Evolutionary conservation across 2,113 vertebrate species (phyloP), one percentile per base, ranked within the genome.

Genomic region (Cyprinus carpio): DNA sequence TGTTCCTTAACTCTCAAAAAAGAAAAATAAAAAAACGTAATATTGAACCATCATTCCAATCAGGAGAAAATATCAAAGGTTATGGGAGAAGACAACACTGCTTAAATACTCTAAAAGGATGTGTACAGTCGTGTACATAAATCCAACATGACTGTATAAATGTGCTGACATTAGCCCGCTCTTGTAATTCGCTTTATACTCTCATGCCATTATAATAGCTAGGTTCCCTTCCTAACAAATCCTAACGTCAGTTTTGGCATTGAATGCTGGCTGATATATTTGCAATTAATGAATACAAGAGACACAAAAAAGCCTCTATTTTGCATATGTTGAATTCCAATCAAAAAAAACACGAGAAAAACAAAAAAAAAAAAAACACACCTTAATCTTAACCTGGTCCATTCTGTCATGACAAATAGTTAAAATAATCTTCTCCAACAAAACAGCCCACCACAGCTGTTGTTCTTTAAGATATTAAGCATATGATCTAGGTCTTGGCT

Each of bases 31-130:
- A n/a, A n/a, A n/a, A n/a, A n/a, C n/a, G 25, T 76, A 82, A 83
- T 92, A 93, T 93, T 94, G 92, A 91, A 93, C 90, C 93, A 69
- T 87, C 49, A 74, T 91, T 89, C 11, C 88, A 77, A 9, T 29
- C 56, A 87, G n/a, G 80, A 40, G 40, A 62, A 76, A 85, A 81
- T 8, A 60, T 60, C 2, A 84, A 64, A 25, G n/a, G 34, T 20
- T 37, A 82, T 34, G 84, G 43, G 79, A n/a, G n/a, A 77, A 84
- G 64, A 81, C n/a, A 2, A 20, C 74, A 31, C 43, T 18, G 76
- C 74, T 85, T 31, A 69, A 69, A 76, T 62, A 85, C n/a, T n/a
- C n/a, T n/a, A n/a, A n/a, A n/a, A n/a, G n/a, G n/a, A n/a, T n/a
- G n/a, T n/a, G n/a, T n/a, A 67, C 20, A 37, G 31, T 1, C 1